Base-by-base conservation (phyloP, 2,888 invertebrate genomes). In the Strigamia transsilvanica region DNA sequence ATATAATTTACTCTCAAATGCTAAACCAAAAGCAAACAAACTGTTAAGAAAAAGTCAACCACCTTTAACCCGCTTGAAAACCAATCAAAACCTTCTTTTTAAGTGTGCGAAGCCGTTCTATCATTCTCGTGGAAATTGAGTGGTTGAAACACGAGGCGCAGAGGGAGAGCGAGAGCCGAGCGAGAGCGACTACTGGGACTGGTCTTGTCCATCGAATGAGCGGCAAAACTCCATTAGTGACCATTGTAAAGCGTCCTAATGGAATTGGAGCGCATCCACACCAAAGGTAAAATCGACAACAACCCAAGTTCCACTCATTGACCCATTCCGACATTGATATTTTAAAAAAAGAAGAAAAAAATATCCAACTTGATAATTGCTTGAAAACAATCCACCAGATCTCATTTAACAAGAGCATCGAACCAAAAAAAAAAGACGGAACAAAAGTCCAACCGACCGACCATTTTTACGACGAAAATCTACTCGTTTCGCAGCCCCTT, bases 361-460 rank as follows among this genome's bases (percentile, higher is more conserved):
- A 42, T 27, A 27, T 13, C 9, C 6, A 51, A 51, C 2, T 9
- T 51, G 51, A 15, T n/a, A 51, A 51, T 51, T 51, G 15, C 51
- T n/a, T 15, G 9, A 51, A 51, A n/a, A n/a, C 56, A 56, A 21
- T 18, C 18, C 21, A 56, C 21, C 21, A 56, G 56, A 18, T 56
- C 56, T 56, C 56, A 56, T 56, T 56, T 56, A 56, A 56, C 56
- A 18, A 4, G 21, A 18, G 9, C 56, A 18, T 9, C 56, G 56
- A 56, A 56, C 3, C 21, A 9, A 21, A 56, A 56, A n/a, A 51
- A 56, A 56, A 38, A 46, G 46, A 46, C 12, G 46, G 56, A 56
- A 56, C 56, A n/a, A 56, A 56, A 56, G 21, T 56, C 56, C 56
- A 18, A 56, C 56, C 56, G 56, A 56, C 56, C 56, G 18, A 56